A percentile compares a stretch with the other conserved stretches of the same genome.
Conservation (phyloP, 2,113 vertebrate species). For the Sorex araneus region DNA sequence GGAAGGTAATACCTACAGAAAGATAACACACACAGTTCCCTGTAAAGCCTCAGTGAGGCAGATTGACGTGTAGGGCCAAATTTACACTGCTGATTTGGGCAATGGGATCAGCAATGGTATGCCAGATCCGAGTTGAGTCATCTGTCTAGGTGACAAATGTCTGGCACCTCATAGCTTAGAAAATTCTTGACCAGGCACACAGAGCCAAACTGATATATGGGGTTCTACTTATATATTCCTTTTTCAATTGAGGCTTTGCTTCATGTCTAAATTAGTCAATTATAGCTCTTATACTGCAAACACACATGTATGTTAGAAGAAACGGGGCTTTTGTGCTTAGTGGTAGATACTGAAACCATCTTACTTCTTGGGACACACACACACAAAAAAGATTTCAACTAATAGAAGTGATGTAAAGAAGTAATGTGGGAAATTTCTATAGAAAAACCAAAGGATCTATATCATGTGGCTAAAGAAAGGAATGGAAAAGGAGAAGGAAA, state of each 20-base stretch:
- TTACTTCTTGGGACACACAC: background rate
- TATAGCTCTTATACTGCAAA: background rate
- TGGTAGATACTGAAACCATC: background rate
- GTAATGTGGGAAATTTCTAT: no score
- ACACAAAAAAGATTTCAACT: background rate
- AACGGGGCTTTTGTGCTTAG: background rate
- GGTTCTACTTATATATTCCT: background rate
- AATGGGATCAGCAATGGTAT: background rate
- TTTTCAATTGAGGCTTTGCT: background rate
- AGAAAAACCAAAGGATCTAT: no score
- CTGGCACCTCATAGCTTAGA: background rate
- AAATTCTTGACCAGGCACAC: background rate
- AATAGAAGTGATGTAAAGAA: background rate
- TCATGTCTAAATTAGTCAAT: constrained; percentile 31
- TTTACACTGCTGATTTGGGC: background rate
- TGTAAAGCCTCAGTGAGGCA: no score
- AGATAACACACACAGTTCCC: background rate
- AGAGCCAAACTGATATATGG: background rate
- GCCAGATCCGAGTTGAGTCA: background rate
- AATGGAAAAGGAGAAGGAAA: no score
- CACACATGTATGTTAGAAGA: background rate
- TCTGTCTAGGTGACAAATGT: background rate
- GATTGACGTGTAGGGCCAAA: no score
- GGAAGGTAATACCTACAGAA: background rate
- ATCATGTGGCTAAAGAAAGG: no score